Evolutionary conservation across 2,113 vertebrate species (phyloP), one percentile per base, ranked within the genome.

Genomic region (Lophura nycthemera): DNA sequence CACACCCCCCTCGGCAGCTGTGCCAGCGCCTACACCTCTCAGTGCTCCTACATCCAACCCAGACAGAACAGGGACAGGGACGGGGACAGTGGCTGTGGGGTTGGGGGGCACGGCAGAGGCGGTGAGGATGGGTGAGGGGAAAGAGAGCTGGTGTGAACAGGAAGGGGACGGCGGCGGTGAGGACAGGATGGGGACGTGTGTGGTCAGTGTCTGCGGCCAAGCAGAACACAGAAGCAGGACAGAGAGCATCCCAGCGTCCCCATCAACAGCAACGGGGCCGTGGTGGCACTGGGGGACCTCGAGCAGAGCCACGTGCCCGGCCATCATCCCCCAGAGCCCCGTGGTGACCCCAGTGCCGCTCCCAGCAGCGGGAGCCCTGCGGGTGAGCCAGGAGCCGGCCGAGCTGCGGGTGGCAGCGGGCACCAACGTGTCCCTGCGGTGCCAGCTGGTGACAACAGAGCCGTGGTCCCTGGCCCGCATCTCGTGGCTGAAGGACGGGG

Each of bases 271-370:
- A 12, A 14, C 4, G 13, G 24, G 52, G 52, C 52, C 52, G 14
- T 10, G 60, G 56, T 57, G 56, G 19, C 36, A 24, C 34, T 25
- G 21, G 61, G 34, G 13, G 63, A 8, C 57, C 27, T 18, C 27
- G 47, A n/a, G 27, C 22, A 18, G n/a, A 2, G 3, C 54, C 59
- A 24, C 7, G 4, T 7, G 11, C 19, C 19, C 7, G 8, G n/a
- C 14, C 38, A 21, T 30, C 6, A 6, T n/a, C 65, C 42, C 64
- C 4, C 7, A 24, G 42, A 13, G 29, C 64, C 64, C 9, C 27
- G 8, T 8, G 5, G 65, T n/a, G 47, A 45, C 64, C 29, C 42
- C 1, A 1, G 2, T 2, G 7, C 36, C 16, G 56, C 14, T 14
- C 50, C 70, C 13, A 1, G 52, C 65, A 42, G 56, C 12, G 3